These are phyloP conservation scores for Python bivittatus DNA, from an alignment of 2,113 vertebrate genomes.

Conservation along the genomic window DNA sequence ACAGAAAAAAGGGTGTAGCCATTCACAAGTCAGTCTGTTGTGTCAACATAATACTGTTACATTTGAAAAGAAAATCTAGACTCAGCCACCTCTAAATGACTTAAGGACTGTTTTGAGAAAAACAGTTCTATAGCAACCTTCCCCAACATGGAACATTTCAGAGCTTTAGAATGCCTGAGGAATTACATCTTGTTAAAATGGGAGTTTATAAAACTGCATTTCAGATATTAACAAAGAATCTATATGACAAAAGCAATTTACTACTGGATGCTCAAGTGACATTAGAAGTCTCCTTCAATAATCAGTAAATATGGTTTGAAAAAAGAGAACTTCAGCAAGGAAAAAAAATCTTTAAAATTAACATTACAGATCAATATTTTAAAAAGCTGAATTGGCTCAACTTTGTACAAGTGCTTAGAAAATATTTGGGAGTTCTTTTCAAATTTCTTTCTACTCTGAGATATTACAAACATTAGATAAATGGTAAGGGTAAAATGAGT, in stretches of 20 bases:
- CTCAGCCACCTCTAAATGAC: not conserved
- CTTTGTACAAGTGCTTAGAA: not conserved
- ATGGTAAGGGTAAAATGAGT: no score
- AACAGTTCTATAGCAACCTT: not conserved
- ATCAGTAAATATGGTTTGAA: constrained; percentile 15
- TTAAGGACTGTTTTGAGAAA: not conserved
- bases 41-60: constrained; percentile 10
- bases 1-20: not conserved
- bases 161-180: not conserved
- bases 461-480: constrained; percentile 33
- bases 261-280: not conserved
- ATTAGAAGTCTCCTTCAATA: not conserved
- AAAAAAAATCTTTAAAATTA: not conserved
- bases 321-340: not conserved
- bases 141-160: not conserved
- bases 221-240: not conserved
- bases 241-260: constrained; percentile 31
- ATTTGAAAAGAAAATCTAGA: not conserved
- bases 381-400: constrained; percentile 9
- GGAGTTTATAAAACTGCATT: not conserved
- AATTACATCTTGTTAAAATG: not conserved
- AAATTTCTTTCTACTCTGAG: not conserved
- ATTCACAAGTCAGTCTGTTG: constrained; percentile 7
- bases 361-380: not conserved
- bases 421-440: constrained; percentile 36